phyloP scores from a whole-genome alignment of 2,888 invertebrate species.

The Rhingia campestris region DNA sequence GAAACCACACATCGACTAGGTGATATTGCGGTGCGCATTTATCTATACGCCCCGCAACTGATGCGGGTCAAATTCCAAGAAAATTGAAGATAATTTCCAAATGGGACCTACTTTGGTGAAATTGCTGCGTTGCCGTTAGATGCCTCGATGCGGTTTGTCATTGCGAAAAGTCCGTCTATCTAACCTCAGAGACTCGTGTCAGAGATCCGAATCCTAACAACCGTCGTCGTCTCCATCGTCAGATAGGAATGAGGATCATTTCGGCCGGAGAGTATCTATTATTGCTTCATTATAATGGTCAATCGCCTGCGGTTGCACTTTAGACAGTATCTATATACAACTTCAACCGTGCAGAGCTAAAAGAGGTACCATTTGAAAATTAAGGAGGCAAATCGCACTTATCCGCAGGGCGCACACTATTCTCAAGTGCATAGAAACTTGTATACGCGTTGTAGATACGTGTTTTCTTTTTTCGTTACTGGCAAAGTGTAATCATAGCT shows the following conservation, averaged over 20 bases:
- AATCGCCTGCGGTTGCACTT: conserved; percentile 63
- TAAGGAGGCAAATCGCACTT: conserved; percentile 3
- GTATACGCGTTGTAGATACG: background rate
- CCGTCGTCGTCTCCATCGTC: background rate
- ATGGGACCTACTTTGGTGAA: conserved; percentile 48
- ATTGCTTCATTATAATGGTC: conserved; percentile 59
- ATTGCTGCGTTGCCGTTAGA: conserved; percentile 35
- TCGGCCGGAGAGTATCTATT: conserved; percentile 35
- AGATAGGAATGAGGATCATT: conserved; percentile 12
- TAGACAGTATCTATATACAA: conserved; percentile 17
- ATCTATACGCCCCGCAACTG: conserved; percentile 39
- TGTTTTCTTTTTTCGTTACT: background rate
- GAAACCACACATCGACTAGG: background rate
- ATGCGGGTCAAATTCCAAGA: conserved; percentile 56
- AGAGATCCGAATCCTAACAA: background rate
- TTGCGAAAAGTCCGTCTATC: conserved; percentile 16
- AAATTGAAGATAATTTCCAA: conserved; percentile 58
- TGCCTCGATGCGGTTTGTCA: conserved; percentile 39
- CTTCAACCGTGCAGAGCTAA: conserved; percentile 2
- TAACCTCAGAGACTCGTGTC: conserved; percentile 4
- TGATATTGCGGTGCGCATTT: background rate
- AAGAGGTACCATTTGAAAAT: conserved; percentile 10
- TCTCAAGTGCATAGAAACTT: background rate
- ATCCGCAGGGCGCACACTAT: conserved; percentile 8
- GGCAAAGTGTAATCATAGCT: background rate